Evolutionary conservation across 2,113 vertebrate species (phyloP).

Genomic region (Ptilorrhoa leucosticta): DNA sequence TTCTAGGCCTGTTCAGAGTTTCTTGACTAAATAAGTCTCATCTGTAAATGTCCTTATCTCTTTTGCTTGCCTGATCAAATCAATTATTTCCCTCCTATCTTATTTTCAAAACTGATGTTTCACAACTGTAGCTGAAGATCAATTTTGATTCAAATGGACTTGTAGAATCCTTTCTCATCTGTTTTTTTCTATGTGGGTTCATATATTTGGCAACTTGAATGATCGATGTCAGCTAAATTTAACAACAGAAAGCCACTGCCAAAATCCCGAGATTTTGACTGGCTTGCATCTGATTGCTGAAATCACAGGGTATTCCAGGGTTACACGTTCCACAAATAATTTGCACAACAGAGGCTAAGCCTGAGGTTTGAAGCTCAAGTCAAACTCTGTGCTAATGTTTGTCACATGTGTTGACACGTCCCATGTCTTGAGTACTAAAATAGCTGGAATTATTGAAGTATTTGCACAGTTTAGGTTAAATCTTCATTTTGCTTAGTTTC

Average conservation of each 20-base stretch:
- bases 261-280: not conserved
- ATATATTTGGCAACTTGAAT: not conserved
- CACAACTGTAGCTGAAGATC: not conserved
- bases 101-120: constrained; percentile 8
- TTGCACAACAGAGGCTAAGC: not conserved
- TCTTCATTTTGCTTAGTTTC: not conserved
- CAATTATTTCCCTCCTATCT: not conserved
- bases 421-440: not conserved
- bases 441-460: not conserved
- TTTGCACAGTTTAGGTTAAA: not conserved
- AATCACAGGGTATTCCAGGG: not conserved
- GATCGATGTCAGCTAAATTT: not conserved
- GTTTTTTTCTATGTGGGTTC: not conserved
- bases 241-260: not conserved
- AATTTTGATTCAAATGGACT: not conserved
- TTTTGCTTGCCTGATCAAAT: not conserved
- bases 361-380: not conserved
- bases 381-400: not conserved
- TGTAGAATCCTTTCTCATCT: not conserved
- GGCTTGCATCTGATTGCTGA: not conserved
- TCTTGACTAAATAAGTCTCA: not conserved
- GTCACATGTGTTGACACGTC: not conserved
- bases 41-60: not conserved
- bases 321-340: not conserved
- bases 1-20: not conserved